These are phyloP conservation scores for Sandelia bainsii DNA, from an alignment of 2,797 vertebrate genomes.

Conservation along the genomic window DNA sequence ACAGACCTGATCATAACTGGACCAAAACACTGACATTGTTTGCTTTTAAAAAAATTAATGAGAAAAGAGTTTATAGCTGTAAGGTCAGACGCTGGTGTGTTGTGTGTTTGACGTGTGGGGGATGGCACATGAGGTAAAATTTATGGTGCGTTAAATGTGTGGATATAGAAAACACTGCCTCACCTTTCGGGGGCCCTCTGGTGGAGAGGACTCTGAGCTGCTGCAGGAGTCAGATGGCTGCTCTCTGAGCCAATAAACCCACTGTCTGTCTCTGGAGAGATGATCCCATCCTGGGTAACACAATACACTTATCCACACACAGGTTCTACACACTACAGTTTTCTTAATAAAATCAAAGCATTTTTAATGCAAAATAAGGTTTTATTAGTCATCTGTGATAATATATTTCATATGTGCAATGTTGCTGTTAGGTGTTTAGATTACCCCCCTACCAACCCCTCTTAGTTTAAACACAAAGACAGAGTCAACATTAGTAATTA, in stretches of 20 bases:
- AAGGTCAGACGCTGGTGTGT: neutral
- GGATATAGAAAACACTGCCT: slow-evolving; percentile 2
- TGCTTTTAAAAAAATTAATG: neutral
- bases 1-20: neutral
- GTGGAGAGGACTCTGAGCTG: slow-evolving; percentile 81
- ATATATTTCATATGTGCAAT: neutral
- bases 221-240: slow-evolving; percentile 84
- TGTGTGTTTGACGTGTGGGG: neutral
- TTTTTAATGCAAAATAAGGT: neutral
- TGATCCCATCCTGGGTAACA: slow-evolving; percentile 87
- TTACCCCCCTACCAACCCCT: too few relatives aligned
- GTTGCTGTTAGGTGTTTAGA: neutral
- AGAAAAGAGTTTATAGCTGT: neutral
- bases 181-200: slow-evolving; percentile 78
- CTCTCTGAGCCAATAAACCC: slow-evolving; percentile 95
- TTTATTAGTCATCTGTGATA: too few relatives aligned
- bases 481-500: too few relatives aligned
- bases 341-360: neutral
- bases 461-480: too few relatives aligned
- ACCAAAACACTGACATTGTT: neutral
- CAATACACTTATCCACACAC: slow-evolving; percentile 3
- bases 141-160: slow-evolving; percentile 17
- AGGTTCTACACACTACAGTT: neutral
- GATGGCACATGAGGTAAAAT: neutral
- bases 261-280: slow-evolving; percentile 94